A percentile compares a stretch with the other conserved stretches of the same genome.
phyloP scores from a whole-genome alignment of 1,140 invertebrate genomes.

The Bathynomus jamesi region DNA sequence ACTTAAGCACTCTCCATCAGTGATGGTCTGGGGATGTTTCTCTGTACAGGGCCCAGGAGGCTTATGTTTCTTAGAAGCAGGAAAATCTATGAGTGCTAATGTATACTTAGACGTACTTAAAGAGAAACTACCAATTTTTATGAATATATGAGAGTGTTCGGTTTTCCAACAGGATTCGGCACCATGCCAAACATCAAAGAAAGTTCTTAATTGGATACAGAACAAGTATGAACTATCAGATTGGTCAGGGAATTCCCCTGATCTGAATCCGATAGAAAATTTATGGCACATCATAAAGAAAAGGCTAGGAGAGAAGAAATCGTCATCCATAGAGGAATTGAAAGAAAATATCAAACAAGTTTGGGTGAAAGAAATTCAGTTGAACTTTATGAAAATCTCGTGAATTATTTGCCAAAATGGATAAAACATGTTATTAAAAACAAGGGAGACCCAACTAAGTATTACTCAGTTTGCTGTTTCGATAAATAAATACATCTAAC shows the following conservation, averaged over 20 bases:
- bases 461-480: too few species aligned
- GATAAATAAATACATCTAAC: too few species aligned
- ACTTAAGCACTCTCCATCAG: background rate
- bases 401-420: too few species aligned
- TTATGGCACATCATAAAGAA: too few species aligned
- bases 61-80: background rate
- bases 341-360: too few species aligned
- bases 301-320: too few species aligned
- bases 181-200: background rate
- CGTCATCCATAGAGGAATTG: too few species aligned
- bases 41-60: background rate
- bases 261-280: background rate
- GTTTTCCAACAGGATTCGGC: background rate
- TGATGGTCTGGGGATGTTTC: background rate
- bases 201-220: background rate
- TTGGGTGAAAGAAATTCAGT: too few species aligned
- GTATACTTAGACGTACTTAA: background rate
- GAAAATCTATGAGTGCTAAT: background rate
- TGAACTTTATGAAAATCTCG: too few species aligned
- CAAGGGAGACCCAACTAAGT: too few species aligned
- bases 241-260: background rate
- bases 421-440: too few species aligned
- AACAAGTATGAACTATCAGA: background rate
- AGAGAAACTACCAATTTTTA: background rate
- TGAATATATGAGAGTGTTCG: too few species aligned